These are phyloP conservation scores for Tetramorium bicarinatum DNA, from an alignment of 2,888 invertebrate genomes.

Conservation along the genomic window DNA sequence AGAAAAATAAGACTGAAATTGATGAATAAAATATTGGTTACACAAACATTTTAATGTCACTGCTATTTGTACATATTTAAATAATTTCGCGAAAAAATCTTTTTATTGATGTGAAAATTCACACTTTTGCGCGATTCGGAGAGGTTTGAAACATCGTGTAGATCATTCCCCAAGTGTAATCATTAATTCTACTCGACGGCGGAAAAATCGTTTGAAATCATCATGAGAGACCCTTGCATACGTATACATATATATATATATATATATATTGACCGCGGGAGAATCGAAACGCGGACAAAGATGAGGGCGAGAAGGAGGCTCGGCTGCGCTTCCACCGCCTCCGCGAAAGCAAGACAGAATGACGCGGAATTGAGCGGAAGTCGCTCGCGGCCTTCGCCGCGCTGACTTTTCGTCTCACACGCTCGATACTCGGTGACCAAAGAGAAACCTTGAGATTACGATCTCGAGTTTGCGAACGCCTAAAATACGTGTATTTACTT, in stretches of 20 bases:
- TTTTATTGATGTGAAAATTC: neutral
- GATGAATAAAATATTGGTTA: slow-evolving; percentile 3
- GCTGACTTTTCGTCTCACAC: slow-evolving; percentile 29
- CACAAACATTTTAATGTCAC: neutral
- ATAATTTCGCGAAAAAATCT: neutral
- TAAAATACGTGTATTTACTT: neutral
- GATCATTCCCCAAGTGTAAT: neutral
- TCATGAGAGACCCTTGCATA: neutral
- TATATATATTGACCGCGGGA: neutral
- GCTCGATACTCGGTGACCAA: slow-evolving; percentile 41
- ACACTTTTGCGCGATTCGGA: neutral
- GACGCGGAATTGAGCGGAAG: slow-evolving; percentile 51
- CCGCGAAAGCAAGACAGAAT: slow-evolving; percentile 40
- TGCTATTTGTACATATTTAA: neutral
- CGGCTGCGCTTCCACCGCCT: neutral
- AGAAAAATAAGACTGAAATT: neutral
- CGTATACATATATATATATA: neutral
- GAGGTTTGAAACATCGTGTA: neutral
- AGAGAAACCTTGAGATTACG: neutral
- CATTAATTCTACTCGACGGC: slow-evolving; percentile 14
- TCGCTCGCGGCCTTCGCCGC: slow-evolving; percentile 42
- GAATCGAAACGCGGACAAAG: slow-evolving; percentile 13
- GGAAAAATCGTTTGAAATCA: slow-evolving; percentile 10
- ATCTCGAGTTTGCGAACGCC: neutral
- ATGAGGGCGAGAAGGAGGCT: neutral